A percentile compares a stretch with the other conserved stretches of the same genome.
phyloP scores from a whole-genome alignment of 2,888 invertebrate species.

The Tenthredo scrophulariae region DNA sequence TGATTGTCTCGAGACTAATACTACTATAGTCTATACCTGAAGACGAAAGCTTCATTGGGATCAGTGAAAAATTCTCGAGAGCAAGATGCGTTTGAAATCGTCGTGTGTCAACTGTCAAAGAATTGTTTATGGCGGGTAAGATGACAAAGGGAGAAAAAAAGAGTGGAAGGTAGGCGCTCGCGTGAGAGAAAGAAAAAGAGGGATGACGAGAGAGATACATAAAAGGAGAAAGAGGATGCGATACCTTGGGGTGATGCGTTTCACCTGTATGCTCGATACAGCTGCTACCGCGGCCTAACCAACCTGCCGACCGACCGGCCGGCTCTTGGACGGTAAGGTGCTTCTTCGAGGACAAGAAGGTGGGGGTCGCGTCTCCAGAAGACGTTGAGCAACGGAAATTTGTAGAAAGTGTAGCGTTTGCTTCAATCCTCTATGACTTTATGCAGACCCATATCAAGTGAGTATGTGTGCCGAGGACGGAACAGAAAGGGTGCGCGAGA shows the following conservation, averaged over 20 bases:
- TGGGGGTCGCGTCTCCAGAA: slow-evolving; percentile 39
- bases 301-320: slow-evolving; percentile 55
- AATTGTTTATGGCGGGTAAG: slow-evolving; percentile 54
- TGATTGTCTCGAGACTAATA: neutral
- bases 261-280: slow-evolving; percentile 52
- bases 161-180: slow-evolving; percentile 54
- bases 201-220: neutral
- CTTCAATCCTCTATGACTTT: neutral
- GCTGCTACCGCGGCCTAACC: slow-evolving; percentile 58
- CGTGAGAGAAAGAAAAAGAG: slow-evolving; percentile 51
- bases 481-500: neutral
- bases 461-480: neutral
- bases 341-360: slow-evolving; percentile 40
- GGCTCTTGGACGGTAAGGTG: slow-evolving; percentile 51
- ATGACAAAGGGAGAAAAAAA: slow-evolving; percentile 24
- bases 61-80: neutral
- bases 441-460: neutral
- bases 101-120: slow-evolving; percentile 52
- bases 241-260: slow-evolving; percentile 53
- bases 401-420: slow-evolving; percentile 50
- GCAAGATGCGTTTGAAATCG: slow-evolving; percentile 12
- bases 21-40: too few relatives aligned
- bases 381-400: slow-evolving; percentile 53
- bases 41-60: neutral
- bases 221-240: slow-evolving; percentile 50